Evolutionary conservation across 2,888 invertebrate species (phyloP).

Genomic region (Conchocele bisecta): DNA sequence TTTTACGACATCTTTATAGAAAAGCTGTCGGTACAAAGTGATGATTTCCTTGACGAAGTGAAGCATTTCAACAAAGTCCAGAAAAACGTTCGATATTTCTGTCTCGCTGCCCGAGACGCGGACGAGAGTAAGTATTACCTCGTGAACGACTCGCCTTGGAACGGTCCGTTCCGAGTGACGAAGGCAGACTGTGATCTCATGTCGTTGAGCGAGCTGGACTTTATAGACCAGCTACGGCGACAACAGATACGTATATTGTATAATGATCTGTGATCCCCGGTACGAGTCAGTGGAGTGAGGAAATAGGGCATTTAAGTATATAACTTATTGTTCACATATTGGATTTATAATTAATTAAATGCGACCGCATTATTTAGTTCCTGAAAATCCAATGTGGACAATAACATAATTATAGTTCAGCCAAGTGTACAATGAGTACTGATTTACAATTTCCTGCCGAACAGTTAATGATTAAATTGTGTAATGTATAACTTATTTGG

Average conservation of each 20-base stretch:
- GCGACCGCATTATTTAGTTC: too few species aligned
- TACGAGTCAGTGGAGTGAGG: too few species aligned
- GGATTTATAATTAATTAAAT: too few species aligned
- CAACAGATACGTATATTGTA: slow-evolving; percentile 10
- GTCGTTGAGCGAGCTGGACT: slow-evolving; percentile 34
- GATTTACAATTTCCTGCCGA: too few species aligned
- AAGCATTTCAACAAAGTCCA: slow-evolving; percentile 30
- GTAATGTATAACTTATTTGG: too few species aligned
- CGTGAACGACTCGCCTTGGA: slow-evolving; percentile 41
- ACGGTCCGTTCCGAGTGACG: slow-evolving; percentile 22
- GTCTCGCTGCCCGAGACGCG: slow-evolving; percentile 8
- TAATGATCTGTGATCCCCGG: too few species aligned
- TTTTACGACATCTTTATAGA: slow-evolving; percentile 34
- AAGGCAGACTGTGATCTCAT: slow-evolving; percentile 43
- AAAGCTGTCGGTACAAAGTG: slow-evolving; percentile 6
- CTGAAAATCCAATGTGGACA: too few species aligned
- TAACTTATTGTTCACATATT: too few species aligned
- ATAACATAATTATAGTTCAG: too few species aligned
- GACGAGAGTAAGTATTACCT: slow-evolving; percentile 1
- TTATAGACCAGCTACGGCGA: slow-evolving; percentile 32
- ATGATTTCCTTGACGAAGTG: slow-evolving; percentile 50
- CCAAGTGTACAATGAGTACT: too few species aligned
- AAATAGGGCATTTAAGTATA: too few species aligned
- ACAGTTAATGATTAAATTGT: too few species aligned
- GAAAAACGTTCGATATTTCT: slow-evolving; percentile 20